These are phyloP conservation scores for Chymomyza fuscimana DNA, from an alignment of 2,888 invertebrate species.

Conservation along the genomic window DNA sequence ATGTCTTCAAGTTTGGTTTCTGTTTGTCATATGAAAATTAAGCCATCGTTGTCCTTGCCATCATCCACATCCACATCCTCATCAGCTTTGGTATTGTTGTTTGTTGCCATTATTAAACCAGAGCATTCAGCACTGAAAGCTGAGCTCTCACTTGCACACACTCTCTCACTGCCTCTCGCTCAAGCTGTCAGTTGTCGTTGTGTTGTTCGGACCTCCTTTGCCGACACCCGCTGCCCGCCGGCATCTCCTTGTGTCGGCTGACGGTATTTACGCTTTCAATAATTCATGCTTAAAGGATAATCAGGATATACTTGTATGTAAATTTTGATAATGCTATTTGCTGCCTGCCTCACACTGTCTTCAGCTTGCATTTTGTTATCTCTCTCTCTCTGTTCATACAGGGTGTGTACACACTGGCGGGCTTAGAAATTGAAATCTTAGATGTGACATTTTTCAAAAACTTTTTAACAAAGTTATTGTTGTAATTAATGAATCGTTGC, in stretches of 20 bases:
- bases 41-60: conserved; percentile 49
- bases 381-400: neutral
- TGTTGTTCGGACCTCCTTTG: neutral
- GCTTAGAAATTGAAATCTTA: no score
- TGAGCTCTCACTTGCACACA: neutral
- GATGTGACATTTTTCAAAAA: no score
- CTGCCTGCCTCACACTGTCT: conserved; percentile 35
- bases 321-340: conserved; percentile 73
- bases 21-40: conserved; percentile 70
- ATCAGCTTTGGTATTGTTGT: conserved; percentile 33
- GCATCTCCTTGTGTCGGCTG: conserved; percentile 32
- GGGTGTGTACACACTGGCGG: neutral
- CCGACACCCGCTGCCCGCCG: neutral
- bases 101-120: conserved; percentile 35
- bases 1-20: conserved; percentile 15
- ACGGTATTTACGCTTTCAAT: conserved; percentile 75
- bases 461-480: no score
- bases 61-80: conserved; percentile 21
- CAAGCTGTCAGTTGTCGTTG: neutral
- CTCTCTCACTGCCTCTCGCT: neutral
- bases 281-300: conserved; percentile 75
- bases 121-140: neutral
- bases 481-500: no score
- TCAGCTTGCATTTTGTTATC: neutral
- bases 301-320: conserved; percentile 74